Evolutionary conservation across 2,797 vertebrate genomes (phyloP), one percentile per base, ranked within the genome.

Genomic region (Oryzias sinensis): DNA sequence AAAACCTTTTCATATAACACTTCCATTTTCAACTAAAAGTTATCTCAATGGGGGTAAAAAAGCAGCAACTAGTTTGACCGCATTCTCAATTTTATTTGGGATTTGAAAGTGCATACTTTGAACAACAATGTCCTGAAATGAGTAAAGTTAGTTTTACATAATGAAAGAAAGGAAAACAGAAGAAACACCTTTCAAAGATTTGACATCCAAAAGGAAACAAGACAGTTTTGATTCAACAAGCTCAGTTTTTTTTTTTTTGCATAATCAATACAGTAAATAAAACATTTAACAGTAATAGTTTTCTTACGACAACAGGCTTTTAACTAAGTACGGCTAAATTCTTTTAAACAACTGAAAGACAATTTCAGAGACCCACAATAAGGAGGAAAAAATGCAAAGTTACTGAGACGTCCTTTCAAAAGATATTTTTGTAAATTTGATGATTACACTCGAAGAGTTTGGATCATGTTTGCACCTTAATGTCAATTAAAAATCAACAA

Each of bases 31-130:
- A 9, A 33, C 8, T 33, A 33, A 33, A 33, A 33, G 20, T 22
- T 22, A 33, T 33, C 7, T 33, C 29, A 33, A 33, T 33, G 29
- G 9, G 29, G 29, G 8, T 11, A 78, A 68, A 48, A 48, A 71
- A 6, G 63, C 50, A 72, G 27, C 40, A 46, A 51, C 22, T 62
- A 0, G 20, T 65, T 57, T 18, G 63, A 59, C 16, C 48, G 71
- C 75, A 56, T 45, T 71, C 15, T 82, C 24, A 74, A 56, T 61
- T 89, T 86, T 86, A 86, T 89, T 88, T 65, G 44, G 75, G 67
- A 76, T 82, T 17, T 74, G 43, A 87, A 87, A 82, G 83, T 88
- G 82, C 78, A 73, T 76, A 85, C 80, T 81, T 37, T 56, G 53
- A 81, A 83, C 71, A 75, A 46, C 74, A 54, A 55, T 70, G 70